Evolutionary conservation across 2,797 vertebrate genomes (phyloP).

Genomic region (Rhabdophis nuchalis): DNA sequence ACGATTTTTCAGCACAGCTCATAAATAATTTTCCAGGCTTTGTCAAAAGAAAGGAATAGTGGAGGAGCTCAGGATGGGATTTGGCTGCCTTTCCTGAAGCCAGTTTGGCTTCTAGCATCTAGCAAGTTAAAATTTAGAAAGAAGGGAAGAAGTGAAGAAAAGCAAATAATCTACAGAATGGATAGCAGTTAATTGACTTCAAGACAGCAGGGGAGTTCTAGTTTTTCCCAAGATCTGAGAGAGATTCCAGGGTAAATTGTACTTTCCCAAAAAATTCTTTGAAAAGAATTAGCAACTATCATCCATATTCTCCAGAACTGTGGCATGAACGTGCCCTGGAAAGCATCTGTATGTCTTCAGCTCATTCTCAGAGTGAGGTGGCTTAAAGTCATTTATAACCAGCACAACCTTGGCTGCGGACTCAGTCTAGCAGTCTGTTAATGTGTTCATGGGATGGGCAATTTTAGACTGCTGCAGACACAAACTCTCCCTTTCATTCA

Average conservation of each 20-base stretch:
- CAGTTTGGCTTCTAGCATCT: neutral
- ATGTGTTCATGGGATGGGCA: neutral
- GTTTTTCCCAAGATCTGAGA: neutral
- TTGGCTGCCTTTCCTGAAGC: neutral
- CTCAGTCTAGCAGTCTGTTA: neutral
- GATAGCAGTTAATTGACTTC: neutral
- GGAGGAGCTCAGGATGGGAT: neutral
- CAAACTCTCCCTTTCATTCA: neutral
- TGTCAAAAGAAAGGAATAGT: neutral
- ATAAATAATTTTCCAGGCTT: neutral
- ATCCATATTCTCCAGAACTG: neutral
- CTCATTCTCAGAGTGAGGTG: neutral
- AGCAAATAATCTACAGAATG: neutral
- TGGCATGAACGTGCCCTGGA: neutral
- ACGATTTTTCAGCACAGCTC: neutral
- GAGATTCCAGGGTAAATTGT: neutral
- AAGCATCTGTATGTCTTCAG: neutral
- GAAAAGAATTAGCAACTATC: neutral
- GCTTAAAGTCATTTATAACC: neutral
- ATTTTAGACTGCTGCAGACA: neutral
- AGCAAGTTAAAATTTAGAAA: neutral
- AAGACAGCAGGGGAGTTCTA: neutral
- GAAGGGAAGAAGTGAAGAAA: neutral
- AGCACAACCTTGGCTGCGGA: neutral
- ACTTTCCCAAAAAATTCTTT: neutral